A percentile compares a stretch with the other conserved stretches of the same genome.
Conservation (phyloP, 2,113 vertebrate species). For the Mirza zaza region DNA sequence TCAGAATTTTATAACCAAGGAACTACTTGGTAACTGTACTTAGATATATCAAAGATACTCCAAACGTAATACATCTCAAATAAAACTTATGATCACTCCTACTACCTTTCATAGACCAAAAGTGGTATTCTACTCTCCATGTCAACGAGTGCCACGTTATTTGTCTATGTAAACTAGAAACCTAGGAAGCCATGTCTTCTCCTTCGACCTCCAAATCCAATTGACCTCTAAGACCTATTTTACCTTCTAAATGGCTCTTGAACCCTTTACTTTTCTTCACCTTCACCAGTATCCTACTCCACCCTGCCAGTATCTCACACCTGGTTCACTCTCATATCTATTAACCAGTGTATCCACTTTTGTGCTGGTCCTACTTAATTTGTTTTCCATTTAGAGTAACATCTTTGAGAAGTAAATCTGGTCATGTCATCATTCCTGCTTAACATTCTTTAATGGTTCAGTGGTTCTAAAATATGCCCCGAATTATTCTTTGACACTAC, state of each 20-base stretch:
- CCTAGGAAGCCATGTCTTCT: neutral
- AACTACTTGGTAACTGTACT: neutral
- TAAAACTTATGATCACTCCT: neutral
- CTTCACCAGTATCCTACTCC: neutral
- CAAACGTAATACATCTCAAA: neutral
- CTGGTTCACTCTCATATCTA: neutral
- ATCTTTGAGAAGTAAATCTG: constrained; percentile 35
- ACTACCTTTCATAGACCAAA: neutral
- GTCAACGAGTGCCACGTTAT: neutral
- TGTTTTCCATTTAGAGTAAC: neutral
- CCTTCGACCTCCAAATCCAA: neutral
- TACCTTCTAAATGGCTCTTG: neutral
- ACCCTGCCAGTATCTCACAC: neutral
- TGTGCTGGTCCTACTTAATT: neutral
- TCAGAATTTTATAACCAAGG: neutral
- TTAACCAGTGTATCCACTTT: neutral
- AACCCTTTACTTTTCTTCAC: neutral
- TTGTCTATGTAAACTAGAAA: neutral
- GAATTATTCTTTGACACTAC: neutral
- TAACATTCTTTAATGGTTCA: neutral
- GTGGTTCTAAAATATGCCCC: neutral
- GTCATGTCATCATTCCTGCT: neutral
- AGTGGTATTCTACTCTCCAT: neutral
- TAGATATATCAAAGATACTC: neutral
- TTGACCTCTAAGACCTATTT: neutral